phyloP scores from a whole-genome alignment of 2,797 vertebrate genomes.

The Merluccius polli region DNA sequence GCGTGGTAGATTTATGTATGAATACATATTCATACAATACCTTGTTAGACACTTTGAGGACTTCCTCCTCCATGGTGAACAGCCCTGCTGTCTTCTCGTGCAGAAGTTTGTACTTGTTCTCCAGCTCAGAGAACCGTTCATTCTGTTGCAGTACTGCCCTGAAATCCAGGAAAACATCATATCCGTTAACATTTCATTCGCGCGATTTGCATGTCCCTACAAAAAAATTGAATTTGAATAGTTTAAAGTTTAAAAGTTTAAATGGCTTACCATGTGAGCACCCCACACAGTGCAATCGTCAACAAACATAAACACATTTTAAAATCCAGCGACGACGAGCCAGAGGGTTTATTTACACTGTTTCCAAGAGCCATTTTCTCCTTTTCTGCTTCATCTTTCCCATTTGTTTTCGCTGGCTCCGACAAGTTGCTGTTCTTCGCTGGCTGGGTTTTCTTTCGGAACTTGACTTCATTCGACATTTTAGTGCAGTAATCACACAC shows the following conservation, averaged over 20 bases:
- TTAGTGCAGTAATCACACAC: slow-evolving; percentile 5
- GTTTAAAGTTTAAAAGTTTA: not conserved
- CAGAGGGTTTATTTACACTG: not conserved
- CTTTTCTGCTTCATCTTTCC: slow-evolving; percentile 9
- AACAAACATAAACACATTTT: slow-evolving; percentile 53
- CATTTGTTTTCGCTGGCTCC: slow-evolving; percentile 9
- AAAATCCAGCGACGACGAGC: slow-evolving; percentile 41
- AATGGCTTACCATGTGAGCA: slow-evolving; percentile 65
- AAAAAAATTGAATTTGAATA: not conserved
- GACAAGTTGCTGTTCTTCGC: not conserved
- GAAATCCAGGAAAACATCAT: not conserved
- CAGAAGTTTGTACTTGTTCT: slow-evolving; percentile 77
- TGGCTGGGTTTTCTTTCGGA: slow-evolving; percentile 62
- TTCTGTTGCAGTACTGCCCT: slow-evolving; percentile 84
- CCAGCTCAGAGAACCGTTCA: slow-evolving; percentile 76
- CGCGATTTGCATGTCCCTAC: slow-evolving; percentile 50
- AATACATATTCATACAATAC: slow-evolving; percentile 68
- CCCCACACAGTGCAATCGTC: slow-evolving; percentile 54
- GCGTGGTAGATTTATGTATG: not conserved
- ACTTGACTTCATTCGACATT: slow-evolving; percentile 72
- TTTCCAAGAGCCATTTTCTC: slow-evolving; percentile 5
- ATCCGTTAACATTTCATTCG: not conserved
- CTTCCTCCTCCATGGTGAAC: slow-evolving; percentile 76
- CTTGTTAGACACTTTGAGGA: slow-evolving; percentile 82
- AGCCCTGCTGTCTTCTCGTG: slow-evolving; percentile 72